A percentile compares a stretch with the other conserved stretches of the same genome.
These are phyloP conservation scores for Tautogolabrus adspersus DNA, from an alignment of 2,113 vertebrate species.

Conservation along the genomic window DNA sequence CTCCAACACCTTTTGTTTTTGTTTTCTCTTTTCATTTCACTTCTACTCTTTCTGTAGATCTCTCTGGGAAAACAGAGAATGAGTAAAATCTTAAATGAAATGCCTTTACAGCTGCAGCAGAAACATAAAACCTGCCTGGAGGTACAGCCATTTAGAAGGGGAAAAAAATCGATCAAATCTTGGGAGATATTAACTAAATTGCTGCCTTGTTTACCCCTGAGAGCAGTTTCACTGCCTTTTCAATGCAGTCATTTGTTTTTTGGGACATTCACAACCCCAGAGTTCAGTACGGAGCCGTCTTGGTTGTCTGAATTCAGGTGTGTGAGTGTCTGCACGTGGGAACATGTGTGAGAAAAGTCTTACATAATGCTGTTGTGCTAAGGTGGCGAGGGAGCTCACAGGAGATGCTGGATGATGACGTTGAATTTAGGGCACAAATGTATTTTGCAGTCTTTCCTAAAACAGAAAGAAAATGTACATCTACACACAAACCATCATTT, in stretches of 20 bases:
- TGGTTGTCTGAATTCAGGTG: conserved; percentile 63
- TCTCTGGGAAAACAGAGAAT: conserved; percentile 2
- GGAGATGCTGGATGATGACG: conserved; percentile 26
- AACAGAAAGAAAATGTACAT: conserved; percentile 9
- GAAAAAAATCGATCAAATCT: conserved; percentile 28
- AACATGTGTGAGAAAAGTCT: conserved; percentile 43
- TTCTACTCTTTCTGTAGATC: background rate
- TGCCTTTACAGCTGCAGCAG: conserved; percentile 27
- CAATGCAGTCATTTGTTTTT: background rate
- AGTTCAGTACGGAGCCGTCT: background rate
- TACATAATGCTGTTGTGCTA: conserved; percentile 67
- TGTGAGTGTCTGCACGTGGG: conserved; percentile 32
- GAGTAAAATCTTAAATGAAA: conserved; percentile 38
- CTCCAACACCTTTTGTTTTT: background rate
- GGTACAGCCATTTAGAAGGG: too few relatives aligned
- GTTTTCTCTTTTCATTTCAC: background rate
- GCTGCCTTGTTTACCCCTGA: conserved; percentile 38
- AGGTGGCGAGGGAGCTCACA: conserved; percentile 47
- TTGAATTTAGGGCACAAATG: conserved; percentile 67
- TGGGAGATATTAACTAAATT: background rate
- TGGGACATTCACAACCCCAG: background rate
- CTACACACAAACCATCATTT: conserved; percentile 6
- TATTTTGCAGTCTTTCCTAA: conserved; percentile 12
- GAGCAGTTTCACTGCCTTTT: background rate
- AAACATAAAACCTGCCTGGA: conserved; percentile 8